A percentile compares a stretch with the other conserved stretches of the same genome.
Conservation (phyloP, 1,140 invertebrate genomes). For the roundworm (Caenorhabditis elegans) region WBcel235 BX284602.5:5720001-5720500, state of each 20-base stretch:
- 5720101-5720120: no score
- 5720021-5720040: background rate
- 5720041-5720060: background rate
- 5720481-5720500: no score
- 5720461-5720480: background rate
- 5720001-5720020: background rate
- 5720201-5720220: constrained; percentile 42
- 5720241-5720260: constrained; percentile 19
- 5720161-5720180: background rate
- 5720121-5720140: no score
- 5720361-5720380: background rate
- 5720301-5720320: constrained; percentile 28
- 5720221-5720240: background rate
- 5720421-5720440: background rate
- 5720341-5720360: background rate
- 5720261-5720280: constrained; percentile 26
- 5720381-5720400: background rate
- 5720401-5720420: background rate
- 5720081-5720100: no score
- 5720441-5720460: background rate
- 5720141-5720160: background rate
- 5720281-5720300: constrained; percentile 32
- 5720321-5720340: background rate
- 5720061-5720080: no score
- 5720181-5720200: constrained; percentile 43